phyloP scores from a whole-genome alignment of 2,888 invertebrate species.

The Argyresthia goedartella region DNA sequence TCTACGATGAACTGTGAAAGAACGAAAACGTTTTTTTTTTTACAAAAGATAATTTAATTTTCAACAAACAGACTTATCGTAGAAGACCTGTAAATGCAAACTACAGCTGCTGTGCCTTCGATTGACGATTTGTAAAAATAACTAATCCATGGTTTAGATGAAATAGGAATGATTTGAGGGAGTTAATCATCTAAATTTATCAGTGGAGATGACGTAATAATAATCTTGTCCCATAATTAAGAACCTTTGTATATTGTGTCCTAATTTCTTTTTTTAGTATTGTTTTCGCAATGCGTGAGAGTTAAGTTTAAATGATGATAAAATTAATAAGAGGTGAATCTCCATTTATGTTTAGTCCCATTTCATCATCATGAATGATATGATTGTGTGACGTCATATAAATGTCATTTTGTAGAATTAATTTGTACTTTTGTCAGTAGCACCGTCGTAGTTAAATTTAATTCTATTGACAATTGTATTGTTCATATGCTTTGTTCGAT shows the following conservation, averaged over 20 bases:
- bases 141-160: not conserved
- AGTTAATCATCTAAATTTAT: not conserved
- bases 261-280: no score
- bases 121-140: conserved; percentile 3
- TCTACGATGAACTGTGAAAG: no score
- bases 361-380: conserved; percentile 18
- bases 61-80: no score
- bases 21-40: no score
- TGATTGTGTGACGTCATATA: conserved; percentile 10
- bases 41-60: no score
- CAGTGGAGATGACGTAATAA: not conserved
- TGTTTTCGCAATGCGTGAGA: not conserved
- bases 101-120: conserved; percentile 31
- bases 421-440: conserved; percentile 11
- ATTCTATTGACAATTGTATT: not conserved
- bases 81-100: not conserved
- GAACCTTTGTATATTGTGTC: not conserved
- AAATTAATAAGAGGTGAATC: conserved; percentile 30
- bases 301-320: not conserved
- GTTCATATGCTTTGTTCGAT: conserved; percentile 48
- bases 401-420: not conserved
- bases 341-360: conserved; percentile 22
- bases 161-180: not conserved
- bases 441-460: not conserved
- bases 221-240: not conserved